phyloP scores from a whole-genome alignment of 1,140 invertebrate genomes.

The Kradibia gibbosae region DNA sequence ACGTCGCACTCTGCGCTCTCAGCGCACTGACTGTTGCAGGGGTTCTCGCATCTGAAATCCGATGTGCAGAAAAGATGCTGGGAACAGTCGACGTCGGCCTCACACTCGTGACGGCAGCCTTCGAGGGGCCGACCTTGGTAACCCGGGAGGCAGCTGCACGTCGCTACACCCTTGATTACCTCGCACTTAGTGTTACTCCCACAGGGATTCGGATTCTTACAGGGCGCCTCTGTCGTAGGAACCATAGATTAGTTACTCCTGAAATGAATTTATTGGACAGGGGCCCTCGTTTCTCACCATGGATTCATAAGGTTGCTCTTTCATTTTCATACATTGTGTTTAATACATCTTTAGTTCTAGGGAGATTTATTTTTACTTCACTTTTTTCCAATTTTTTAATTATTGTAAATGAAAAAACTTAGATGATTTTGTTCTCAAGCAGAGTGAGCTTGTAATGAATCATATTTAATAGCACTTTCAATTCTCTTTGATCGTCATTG shows the following conservation, averaged over 20 bases:
- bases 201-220: slow-evolving; percentile 81
- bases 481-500: too few relatives aligned
- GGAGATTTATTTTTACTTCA: too few relatives aligned
- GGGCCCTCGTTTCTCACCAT: too few relatives aligned
- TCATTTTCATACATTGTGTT: too few relatives aligned
- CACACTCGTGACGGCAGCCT: slow-evolving; percentile 86
- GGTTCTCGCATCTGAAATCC: slow-evolving; percentile 83
- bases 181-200: slow-evolving; percentile 86
- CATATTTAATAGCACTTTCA: too few relatives aligned
- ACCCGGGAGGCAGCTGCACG: slow-evolving; percentile 83
- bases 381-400: too few relatives aligned
- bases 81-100: slow-evolving; percentile 82
- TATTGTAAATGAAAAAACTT: too few relatives aligned
- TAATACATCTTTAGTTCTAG: too few relatives aligned
- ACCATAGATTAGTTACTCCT: neutral
- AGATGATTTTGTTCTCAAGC: too few relatives aligned
- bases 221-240: slow-evolving; percentile 79
- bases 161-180: slow-evolving; percentile 81
- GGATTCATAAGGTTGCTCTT: too few relatives aligned
- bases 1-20: slow-evolving; percentile 85
- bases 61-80: slow-evolving; percentile 79
- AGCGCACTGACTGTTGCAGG: slow-evolving; percentile 82
- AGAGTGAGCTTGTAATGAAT: too few relatives aligned
- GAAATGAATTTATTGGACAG: too few relatives aligned
- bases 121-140: slow-evolving; percentile 82